These are phyloP conservation scores for Tachina lurida DNA, from an alignment of 2,888 invertebrate species.

Conservation along the genomic window DNA sequence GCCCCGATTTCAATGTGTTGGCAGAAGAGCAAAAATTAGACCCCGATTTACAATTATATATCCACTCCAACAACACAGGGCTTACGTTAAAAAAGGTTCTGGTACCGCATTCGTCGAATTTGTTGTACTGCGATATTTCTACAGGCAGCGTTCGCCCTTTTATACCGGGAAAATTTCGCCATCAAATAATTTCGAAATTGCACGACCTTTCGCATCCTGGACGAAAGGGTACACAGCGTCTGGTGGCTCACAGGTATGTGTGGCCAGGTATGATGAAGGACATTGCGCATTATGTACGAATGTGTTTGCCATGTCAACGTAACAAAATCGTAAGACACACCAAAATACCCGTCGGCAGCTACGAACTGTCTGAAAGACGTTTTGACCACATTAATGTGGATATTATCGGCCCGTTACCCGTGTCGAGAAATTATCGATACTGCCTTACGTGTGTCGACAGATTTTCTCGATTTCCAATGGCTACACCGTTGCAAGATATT, in stretches of 20 bases:
- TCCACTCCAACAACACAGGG: not conserved
- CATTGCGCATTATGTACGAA: not conserved
- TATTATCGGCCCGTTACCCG: not conserved
- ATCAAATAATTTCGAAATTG: not conserved
- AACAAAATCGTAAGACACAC: not conserved
- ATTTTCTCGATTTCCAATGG: constrained; percentile 1
- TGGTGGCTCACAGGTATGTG: constrained; percentile 2
- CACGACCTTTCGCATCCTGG: not conserved
- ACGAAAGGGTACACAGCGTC: not conserved
- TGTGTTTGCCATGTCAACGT: not conserved
- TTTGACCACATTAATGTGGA: not conserved
- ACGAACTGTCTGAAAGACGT: not conserved
- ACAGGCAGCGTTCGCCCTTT: not conserved
- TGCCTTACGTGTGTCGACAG: not conserved
- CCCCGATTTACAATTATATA: not conserved
- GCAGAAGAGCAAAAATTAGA: not conserved
- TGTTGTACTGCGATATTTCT: not conserved
- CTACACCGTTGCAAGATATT: not conserved
- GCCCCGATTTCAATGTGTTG: not conserved
- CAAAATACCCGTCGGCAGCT: not conserved
- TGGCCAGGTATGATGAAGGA: not conserved
- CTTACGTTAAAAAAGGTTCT: not conserved
- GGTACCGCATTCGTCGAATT: not conserved
- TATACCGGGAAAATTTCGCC: not conserved
- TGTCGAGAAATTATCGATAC: not conserved